phyloP scores from a whole-genome alignment of 2,797 vertebrate genomes.

The Chromis chromis region DNA sequence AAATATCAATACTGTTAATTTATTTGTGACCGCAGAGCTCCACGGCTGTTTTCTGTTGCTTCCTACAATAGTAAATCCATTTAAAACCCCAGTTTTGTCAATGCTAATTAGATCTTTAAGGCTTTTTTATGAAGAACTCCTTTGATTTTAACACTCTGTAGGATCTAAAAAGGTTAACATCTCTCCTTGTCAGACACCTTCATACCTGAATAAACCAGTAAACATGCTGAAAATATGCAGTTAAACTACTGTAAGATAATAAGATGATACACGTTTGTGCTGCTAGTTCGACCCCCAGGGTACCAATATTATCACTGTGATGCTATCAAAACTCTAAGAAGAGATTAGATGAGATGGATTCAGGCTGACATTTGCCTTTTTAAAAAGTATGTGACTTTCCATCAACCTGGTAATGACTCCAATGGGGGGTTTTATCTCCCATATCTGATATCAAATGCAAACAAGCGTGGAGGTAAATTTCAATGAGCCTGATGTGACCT shows the following conservation, averaged over 20 bases:
- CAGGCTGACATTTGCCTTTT: slow-evolving; percentile 47
- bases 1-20: too few relatives aligned
- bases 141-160: slow-evolving; percentile 19
- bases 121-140: slow-evolving; percentile 11
- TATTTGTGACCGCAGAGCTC: too few relatives aligned
- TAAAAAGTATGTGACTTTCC: slow-evolving; percentile 81
- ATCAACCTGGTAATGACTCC: slow-evolving; percentile 72
- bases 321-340: slow-evolving; percentile 30
- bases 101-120: too few relatives aligned
- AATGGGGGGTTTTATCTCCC: slow-evolving; percentile 62
- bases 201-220: too few relatives aligned
- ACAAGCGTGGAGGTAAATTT: slow-evolving; percentile 64
- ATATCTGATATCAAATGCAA: slow-evolving; percentile 75
- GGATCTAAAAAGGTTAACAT: not conserved
- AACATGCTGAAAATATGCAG: too few relatives aligned
- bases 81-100: too few relatives aligned
- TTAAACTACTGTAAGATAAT: too few relatives aligned
- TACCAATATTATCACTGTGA: slow-evolving; percentile 8
- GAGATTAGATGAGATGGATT: slow-evolving; percentile 22
- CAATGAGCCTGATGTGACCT: slow-evolving; percentile 81
- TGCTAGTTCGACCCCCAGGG: slow-evolving; percentile 66
- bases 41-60: too few relatives aligned
- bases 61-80: too few relatives aligned
- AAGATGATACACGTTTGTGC: not conserved
- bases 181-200: too few relatives aligned